Evolutionary conservation across 1,140 invertebrate species (phyloP).

Genomic region (Ridgeia piscesae): DNA sequence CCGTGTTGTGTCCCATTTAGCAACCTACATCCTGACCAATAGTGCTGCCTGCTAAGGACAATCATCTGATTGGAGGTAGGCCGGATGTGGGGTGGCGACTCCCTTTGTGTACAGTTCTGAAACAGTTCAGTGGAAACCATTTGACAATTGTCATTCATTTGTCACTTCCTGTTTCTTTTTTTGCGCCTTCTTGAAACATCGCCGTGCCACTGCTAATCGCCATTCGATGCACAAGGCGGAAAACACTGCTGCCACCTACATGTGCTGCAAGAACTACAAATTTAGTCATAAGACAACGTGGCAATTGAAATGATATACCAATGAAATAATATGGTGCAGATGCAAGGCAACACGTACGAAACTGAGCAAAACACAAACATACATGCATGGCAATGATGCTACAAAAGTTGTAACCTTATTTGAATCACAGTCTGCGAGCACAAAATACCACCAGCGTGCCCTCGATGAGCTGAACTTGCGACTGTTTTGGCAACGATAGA

Average conservation of each 20-base stretch:
- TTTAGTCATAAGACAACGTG: background rate
- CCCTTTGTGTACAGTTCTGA: slow-evolving; percentile 7
- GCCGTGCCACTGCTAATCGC: background rate
- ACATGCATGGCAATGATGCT: background rate
- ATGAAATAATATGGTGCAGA: background rate
- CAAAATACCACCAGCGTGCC: slow-evolving; percentile 48
- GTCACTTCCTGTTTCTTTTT: background rate
- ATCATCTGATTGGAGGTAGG: slow-evolving; percentile 74
- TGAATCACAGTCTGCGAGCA: background rate
- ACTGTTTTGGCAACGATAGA: slow-evolving; percentile 45
- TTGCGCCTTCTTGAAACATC: background rate
- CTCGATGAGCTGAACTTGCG: slow-evolving; percentile 39
- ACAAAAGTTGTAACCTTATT: background rate
- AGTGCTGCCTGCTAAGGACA: slow-evolving; percentile 62
- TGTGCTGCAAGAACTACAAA: background rate
- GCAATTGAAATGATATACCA: background rate
- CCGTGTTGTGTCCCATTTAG: background rate
- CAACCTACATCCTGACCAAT: slow-evolving; percentile 31
- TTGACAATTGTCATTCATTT: background rate
- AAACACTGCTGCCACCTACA: background rate
- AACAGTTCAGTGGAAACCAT: slow-evolving; percentile 4
- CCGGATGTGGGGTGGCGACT: slow-evolving; percentile 17
- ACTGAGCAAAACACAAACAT: slow-evolving; percentile 3
- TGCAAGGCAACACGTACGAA: background rate
- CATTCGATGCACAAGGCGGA: background rate